phyloP scores from a whole-genome alignment of 2,113 vertebrate genomes.

The Clupea harengus region DNA sequence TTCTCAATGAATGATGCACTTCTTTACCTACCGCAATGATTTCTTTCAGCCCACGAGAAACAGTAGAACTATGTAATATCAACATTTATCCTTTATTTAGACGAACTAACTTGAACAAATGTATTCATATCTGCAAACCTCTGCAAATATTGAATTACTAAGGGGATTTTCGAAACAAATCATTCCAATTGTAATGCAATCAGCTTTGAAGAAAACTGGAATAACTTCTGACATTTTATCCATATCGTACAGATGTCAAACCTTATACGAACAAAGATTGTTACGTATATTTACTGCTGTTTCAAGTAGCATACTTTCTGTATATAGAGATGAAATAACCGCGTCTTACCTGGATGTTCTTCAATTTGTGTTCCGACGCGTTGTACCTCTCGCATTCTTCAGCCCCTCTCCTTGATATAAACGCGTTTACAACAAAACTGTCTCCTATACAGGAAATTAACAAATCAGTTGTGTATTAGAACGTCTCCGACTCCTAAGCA shows the following conservation, averaged over 20 bases:
- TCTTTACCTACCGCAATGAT: slow-evolving; percentile 5
- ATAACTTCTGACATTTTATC: neutral
- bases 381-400: slow-evolving; percentile 70
- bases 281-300: neutral
- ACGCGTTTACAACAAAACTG: slow-evolving; percentile 77
- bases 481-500: neutral
- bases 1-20: slow-evolving; percentile 16
- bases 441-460: slow-evolving; percentile 61
- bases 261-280: neutral
- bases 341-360: slow-evolving; percentile 68
- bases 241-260: neutral
- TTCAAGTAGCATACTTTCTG: neutral
- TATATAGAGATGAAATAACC: neutral
- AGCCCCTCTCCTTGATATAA: slow-evolving; percentile 69
- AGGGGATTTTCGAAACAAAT: neutral
- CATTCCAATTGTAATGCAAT: neutral
- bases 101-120: neutral
- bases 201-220: neutral
- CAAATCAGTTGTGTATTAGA: neutral
- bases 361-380: slow-evolving; percentile 63
- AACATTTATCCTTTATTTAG: neutral
- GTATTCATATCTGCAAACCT: neutral
- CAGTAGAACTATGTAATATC: neutral
- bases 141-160: neutral
- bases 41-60: neutral